Conservation (phyloP, 2,797 vertebrate genomes). For the Stomatorhinus walkeri region DNA sequence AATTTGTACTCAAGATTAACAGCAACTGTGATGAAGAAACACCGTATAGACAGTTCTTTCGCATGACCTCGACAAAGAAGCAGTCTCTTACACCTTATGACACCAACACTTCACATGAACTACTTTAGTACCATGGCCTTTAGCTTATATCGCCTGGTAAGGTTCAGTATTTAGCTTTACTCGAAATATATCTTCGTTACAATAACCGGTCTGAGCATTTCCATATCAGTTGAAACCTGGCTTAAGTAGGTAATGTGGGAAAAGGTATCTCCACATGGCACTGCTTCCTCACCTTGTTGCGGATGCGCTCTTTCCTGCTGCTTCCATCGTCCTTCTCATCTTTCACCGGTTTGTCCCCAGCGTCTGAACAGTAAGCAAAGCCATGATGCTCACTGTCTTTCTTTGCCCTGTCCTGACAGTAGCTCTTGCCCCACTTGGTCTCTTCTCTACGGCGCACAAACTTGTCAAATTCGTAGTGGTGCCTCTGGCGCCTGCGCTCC, state of each 20-base stretch:
- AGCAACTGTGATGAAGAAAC: not conserved
- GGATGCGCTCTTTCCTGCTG: slow-evolving; percentile 80
- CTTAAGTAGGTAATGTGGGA: not conserved
- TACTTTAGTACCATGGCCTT: not conserved
- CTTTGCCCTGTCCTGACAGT: slow-evolving; percentile 80
- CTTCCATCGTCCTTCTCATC: slow-evolving; percentile 78
- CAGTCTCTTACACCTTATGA: not conserved
- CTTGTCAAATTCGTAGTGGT: slow-evolving; percentile 81
- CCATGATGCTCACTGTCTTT: slow-evolving; percentile 75
- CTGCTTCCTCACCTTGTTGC: slow-evolving; percentile 84
- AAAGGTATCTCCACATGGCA: not conserved
- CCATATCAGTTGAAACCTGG: not conserved
- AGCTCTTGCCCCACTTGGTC: slow-evolving; percentile 84
- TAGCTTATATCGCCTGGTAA: not conserved
- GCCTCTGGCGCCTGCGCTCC: slow-evolving; percentile 76
- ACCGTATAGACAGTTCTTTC: not conserved
- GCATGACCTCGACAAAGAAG: not conserved
- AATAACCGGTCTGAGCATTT: not conserved
- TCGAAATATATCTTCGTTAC: not conserved
- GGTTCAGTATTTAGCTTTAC: not conserved
- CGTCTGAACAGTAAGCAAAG: slow-evolving; percentile 65
- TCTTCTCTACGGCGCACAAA: slow-evolving; percentile 86
- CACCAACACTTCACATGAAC: slow-evolving; percentile 2
- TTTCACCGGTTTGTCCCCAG: slow-evolving; percentile 74
- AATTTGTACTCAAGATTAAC: slow-evolving; percentile 17